phyloP scores from a whole-genome alignment of 2,113 vertebrate genomes.

The Ornithorhynchus anatinus region DNA sequence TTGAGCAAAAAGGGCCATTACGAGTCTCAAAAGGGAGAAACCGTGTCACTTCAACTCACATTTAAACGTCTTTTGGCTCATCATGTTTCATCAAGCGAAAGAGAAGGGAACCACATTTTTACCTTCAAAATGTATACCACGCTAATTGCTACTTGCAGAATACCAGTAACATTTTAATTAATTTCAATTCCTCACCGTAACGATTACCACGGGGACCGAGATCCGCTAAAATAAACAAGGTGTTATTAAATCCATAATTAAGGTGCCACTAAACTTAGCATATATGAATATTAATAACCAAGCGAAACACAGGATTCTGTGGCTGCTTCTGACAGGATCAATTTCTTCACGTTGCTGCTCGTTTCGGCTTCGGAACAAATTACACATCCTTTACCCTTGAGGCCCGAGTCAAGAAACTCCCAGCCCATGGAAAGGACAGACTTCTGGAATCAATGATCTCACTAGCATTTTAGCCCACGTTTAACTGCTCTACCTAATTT shows the following conservation, averaged over 20 bases:
- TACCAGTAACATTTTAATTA: constrained; percentile 67
- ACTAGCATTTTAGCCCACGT: fast-evolving
- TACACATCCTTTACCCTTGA: neutral
- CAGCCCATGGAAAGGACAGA: fast-evolving
- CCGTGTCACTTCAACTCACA: no score
- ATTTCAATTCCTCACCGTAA: constrained; percentile 54
- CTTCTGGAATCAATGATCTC: neutral
- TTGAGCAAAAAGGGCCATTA: no score
- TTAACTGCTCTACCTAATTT: neutral
- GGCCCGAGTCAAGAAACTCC: neutral
- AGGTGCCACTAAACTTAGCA: constrained; percentile 47
- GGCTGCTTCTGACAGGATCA: constrained; percentile 54
- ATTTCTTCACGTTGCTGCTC: constrained; percentile 47
- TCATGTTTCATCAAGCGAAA: neutral
- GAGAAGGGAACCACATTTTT: neutral
- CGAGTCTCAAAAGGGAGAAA: no score
- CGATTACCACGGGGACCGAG: constrained; percentile 58
- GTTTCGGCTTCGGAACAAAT: constrained; percentile 14
- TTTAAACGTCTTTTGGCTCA: neutral
- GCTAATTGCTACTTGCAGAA: constrained; percentile 67
- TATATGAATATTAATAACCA: constrained; percentile 62
- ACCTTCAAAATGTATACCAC: constrained; percentile 32
- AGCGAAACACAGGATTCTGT: constrained; percentile 18
- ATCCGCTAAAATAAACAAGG: constrained; percentile 62
- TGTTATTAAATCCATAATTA: constrained; percentile 75